Base-by-base conservation (phyloP, 2,113 vertebrate species). In the Coregonus clupeaformis region DNA sequence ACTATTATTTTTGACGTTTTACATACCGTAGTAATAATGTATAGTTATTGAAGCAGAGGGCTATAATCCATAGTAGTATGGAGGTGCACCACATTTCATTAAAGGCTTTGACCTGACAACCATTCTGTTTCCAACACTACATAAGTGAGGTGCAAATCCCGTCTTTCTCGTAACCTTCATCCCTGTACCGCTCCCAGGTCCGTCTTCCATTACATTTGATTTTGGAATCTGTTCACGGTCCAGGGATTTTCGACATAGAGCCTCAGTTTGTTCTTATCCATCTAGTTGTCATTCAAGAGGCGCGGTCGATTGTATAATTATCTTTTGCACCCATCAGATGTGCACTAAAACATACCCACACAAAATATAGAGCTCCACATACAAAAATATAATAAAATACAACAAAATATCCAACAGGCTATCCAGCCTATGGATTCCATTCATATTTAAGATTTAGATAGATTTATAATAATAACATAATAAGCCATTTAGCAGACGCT, bases 211-310 rank as follows among this genome's bases (percentile, higher is more conserved):
- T 42, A 9, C 7, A 42, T 42, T 42, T 82, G 80, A 84, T 89
- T 84, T 86, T 85, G 76, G 87, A 91, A 85, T 71, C 82, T 68
- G 75, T 87, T 88, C 88, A 88, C 75, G 78, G 83, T 85, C 79
- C 84, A 85, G 79, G 86, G 87, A 90, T 87, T 89, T 87, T 86
- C 77, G 75, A 85, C 85, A 85, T 67, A 65, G 79, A 79, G 82
- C 81, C 73, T 82, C 74, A 68, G 62, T 75, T 90, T 84, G 72
- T 85, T 89, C 79, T 86, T 88, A 90, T 86, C 87, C 80, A 86
- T 74, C 84, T 89, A 78, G 77, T 89, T 89, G 86, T 80, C 85
- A 87, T 88, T 89, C 82, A 80, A 78, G 80, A 89, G 76, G 60
- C 57, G 24, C 45, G 59, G 83, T 83, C 71, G 36, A 83, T 81